These are phyloP conservation scores for Drosophila kohkoa DNA, from an alignment of 1,140 invertebrate species.

Conservation along the genomic window DNA sequence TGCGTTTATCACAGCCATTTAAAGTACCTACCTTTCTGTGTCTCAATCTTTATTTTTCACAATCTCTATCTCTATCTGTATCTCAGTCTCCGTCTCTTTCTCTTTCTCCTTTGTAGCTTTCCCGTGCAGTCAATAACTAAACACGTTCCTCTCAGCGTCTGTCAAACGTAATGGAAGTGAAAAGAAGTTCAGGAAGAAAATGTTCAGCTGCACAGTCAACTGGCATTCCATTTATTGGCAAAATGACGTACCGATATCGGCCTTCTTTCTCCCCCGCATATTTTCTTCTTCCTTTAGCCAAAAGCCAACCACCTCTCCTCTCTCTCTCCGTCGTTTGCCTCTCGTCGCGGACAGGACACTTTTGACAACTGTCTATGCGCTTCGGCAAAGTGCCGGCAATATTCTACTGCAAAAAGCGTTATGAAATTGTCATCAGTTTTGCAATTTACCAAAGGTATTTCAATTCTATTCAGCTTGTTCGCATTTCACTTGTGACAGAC, in stretches of 20 bases:
- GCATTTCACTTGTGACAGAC: conserved; percentile 7
- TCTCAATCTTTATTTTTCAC: conserved; percentile 2
- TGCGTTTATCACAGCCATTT: conserved; percentile 71
- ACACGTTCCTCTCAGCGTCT: conserved; percentile 72
- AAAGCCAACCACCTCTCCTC: not conserved
- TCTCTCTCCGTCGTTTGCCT: not conserved
- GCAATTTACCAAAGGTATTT: conserved; percentile 24
- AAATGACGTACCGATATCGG: conserved; percentile 43
- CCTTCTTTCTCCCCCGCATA: not conserved
- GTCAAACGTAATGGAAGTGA: conserved; percentile 58
- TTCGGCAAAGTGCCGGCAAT: conserved; percentile 30
- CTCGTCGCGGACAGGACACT: not conserved
- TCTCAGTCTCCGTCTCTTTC: conserved; percentile 5
- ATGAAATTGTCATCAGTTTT: conserved; percentile 38
- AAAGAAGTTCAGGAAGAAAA: conserved; percentile 26
- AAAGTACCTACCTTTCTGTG: conserved; percentile 43
- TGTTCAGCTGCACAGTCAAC: conserved; percentile 35
- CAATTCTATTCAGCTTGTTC: not conserved
- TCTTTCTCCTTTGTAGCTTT: conserved; percentile 1
- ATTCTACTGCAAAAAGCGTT: conserved; percentile 15
- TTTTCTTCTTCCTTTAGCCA: not conserved
- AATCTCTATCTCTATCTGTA: conserved; percentile 1
- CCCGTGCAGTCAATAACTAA: conserved; percentile 44
- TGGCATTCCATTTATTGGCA: conserved; percentile 61
- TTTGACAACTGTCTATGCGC: conserved; percentile 33